A percentile compares a stretch with the other conserved stretches of the same genome.
phyloP scores from a whole-genome alignment of 2,888 invertebrate species.

The Pollenia griseotomentosa region DNA sequence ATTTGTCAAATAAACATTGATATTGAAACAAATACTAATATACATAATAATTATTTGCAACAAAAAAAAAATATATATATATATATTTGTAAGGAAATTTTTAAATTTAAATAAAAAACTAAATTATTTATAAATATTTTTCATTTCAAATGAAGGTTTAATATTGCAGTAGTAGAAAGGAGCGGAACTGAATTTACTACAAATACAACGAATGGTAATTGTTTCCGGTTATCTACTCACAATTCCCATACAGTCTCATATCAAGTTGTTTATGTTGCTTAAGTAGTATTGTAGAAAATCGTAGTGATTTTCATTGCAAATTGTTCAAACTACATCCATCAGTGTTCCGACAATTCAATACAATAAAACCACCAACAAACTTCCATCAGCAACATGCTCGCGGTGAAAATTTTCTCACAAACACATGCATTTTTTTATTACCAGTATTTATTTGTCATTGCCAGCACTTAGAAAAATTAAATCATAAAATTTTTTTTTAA shows the following conservation, averaged over 20 bases:
- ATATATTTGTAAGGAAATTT: no score
- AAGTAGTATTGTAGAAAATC: background rate
- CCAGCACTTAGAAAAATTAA: background rate
- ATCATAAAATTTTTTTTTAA: background rate
- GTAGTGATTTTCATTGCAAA: background rate
- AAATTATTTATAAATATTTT: background rate
- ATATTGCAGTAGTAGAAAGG: background rate
- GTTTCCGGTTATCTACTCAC: conserved; percentile 21
- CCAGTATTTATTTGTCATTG: conserved; percentile 16
- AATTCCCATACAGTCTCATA: background rate
- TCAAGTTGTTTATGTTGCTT: background rate
- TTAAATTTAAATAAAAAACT: no score
- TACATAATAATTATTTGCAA: no score
- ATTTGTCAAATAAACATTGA: no score
- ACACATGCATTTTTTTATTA: background rate
- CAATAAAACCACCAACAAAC: background rate
- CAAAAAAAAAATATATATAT: no score
- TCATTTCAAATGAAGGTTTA: no score
- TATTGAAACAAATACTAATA: no score
- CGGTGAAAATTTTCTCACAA: background rate
- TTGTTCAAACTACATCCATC: background rate
- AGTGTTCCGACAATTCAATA: conserved; percentile 8
- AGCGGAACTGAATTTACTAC: background rate
- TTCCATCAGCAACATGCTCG: background rate
- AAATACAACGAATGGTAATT: background rate